Conservation (phyloP, 1,140 invertebrate genomes). For the Zaprionus ghesquierei region DNA sequence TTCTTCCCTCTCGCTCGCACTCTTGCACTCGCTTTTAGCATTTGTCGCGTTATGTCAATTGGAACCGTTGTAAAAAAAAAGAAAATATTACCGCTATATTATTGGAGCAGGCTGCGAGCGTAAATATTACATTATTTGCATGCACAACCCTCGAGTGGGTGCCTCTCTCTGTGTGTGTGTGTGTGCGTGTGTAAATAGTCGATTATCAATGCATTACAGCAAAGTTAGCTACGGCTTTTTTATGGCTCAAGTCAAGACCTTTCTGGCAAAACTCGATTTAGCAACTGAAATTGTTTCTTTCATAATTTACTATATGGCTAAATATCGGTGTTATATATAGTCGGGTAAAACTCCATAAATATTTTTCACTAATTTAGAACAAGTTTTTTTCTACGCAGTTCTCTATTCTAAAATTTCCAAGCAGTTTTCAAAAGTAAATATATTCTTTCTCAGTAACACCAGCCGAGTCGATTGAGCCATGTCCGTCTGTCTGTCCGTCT, state of each 20-base stretch:
- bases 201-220: conserved; percentile 1
- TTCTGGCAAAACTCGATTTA: neutral
- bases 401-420: no score
- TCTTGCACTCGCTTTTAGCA: neutral
- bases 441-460: no score
- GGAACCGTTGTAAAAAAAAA: neutral
- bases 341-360: neutral
- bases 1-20: no score
- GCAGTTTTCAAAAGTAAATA: neutral
- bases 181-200: neutral
- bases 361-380: neutral
- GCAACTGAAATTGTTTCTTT: neutral
- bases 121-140: neutral
- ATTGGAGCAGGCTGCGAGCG: neutral
- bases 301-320: neutral
- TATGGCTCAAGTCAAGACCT: neutral
- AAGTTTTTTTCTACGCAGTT: neutral
- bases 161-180: neutral
- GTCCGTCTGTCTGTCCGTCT: no score
- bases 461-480: no score
- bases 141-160: neutral
- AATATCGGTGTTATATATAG: neutral
- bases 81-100: neutral
- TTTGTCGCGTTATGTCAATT: neutral
- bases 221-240: neutral